Evolutionary conservation across 1,140 invertebrate species (phyloP), one percentile per base, ranked within the genome.

Genomic region (Neodiprion fabricii): DNA sequence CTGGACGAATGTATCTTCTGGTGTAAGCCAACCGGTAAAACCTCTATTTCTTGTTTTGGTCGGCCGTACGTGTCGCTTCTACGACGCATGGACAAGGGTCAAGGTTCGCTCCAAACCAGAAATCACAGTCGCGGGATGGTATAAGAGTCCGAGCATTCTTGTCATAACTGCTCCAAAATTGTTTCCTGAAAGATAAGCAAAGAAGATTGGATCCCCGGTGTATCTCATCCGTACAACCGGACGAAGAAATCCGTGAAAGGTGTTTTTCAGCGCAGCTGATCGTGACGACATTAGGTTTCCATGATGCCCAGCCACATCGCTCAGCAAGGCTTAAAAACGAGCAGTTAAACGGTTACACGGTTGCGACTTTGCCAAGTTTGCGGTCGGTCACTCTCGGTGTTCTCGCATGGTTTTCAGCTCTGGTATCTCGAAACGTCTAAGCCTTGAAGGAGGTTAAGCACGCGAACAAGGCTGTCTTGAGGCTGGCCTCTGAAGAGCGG

Each of bases 91-190:
- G 11, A 17, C 53, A 14, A 61, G 53, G 53, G 53, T 61, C 53
- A 17, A 61, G 53, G 53, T 61, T 61, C n/a, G 8, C 4, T 61
- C 11, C 0, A 61, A 61, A 61, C 11, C 53, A 9, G n/a, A 61
- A 40, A 40, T 40, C 5, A 40, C 28, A 76, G 72, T 73, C 69
- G 72, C 49, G 50, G 14, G 65, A 76, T 72, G n/a, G 67, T 76
- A 48, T 71, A 73, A 73, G 68, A 66, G 67, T 76, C 28, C 28
- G 28, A 40, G 28, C 28, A 40, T 40, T 40, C 28, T 40, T 40
- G 28, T 40, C 28, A 40, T 40, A 40, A 40, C 28, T 40, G 28
- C 28, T 40, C 28, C 28, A 40, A 40, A 40, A 40, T 40, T 40
- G 28, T 40, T 40, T 40, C 28, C 28, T 40, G 28, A 40, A 40